These are phyloP conservation scores for Limnothrissa miodon DNA, from an alignment of 2,113 vertebrate species.

Conservation along the genomic window DNA sequence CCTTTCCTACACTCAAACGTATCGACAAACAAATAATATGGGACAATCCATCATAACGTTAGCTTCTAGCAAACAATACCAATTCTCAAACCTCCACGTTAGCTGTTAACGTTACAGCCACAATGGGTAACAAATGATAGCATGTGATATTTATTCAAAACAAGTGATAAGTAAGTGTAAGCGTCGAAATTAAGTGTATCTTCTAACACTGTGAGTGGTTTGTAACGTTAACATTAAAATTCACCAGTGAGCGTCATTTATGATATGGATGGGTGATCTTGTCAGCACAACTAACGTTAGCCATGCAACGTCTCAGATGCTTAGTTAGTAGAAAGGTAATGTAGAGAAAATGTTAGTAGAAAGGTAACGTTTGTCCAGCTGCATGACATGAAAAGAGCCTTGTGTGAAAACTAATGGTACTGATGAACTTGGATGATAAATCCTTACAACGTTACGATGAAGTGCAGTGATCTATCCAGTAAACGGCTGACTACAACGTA, in stretches of 20 bases:
- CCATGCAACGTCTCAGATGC: neutral
- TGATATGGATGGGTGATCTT: neutral
- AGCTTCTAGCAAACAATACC: slow-evolving; percentile 2
- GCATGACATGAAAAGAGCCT: neutral
- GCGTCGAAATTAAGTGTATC: neutral
- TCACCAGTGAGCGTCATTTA: neutral
- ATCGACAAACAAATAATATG: neutral
- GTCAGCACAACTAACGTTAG: neutral
- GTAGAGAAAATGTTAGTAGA: too few species aligned
- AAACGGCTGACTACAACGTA: too few species aligned
- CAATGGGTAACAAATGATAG: neutral
- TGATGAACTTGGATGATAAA: neutral
- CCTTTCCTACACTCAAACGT: neutral
- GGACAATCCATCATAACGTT: neutral
- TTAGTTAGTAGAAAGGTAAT: neutral
- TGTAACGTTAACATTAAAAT: neutral
- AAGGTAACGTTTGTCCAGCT: neutral
- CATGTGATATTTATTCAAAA: neutral
- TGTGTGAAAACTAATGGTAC: neutral
- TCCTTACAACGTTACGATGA: neutral
- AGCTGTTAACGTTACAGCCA: neutral
- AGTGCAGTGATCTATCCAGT: neutral
- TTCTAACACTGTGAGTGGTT: neutral
- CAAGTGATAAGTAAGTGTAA: neutral
- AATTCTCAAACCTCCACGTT: neutral